These are phyloP conservation scores for Drosophila lutescens DNA, from an alignment of 2,888 invertebrate genomes.

Conservation along the genomic window DNA sequence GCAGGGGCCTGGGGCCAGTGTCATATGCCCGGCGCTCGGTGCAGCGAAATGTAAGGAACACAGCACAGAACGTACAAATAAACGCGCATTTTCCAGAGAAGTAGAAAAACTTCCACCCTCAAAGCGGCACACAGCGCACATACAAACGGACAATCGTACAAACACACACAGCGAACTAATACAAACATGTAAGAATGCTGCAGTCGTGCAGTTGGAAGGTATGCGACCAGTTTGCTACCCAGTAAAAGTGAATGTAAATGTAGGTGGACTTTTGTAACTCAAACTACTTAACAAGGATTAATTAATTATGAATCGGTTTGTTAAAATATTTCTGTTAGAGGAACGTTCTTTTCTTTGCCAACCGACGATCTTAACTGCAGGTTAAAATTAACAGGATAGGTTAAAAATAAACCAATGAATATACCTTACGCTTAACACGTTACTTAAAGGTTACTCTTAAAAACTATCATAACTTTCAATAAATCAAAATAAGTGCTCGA, in stretches of 20 bases:
- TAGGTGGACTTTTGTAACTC: too few species aligned
- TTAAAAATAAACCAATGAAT: too few species aligned
- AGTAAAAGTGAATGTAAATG: background rate
- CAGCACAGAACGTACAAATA: conserved; percentile 60
- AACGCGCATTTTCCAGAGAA: conserved; percentile 80
- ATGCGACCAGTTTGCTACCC: conserved; percentile 23
- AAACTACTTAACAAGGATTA: too few species aligned
- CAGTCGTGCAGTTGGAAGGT: conserved; percentile 18
- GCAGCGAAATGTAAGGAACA: conserved; percentile 59
- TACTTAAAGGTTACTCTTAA: too few species aligned
- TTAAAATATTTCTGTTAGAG: too few species aligned
- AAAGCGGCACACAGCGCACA: conserved; percentile 62
- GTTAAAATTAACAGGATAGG: too few species aligned
- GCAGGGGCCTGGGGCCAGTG: conserved; percentile 39
- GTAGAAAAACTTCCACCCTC: conserved; percentile 79
- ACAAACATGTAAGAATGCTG: conserved; percentile 49
- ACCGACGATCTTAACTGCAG: too few species aligned
- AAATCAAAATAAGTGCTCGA: too few species aligned
- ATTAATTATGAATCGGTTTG: too few species aligned
- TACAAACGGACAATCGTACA: conserved; percentile 38
- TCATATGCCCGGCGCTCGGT: conserved; percentile 63
- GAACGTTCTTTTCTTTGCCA: too few species aligned
- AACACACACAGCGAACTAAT: conserved; percentile 42
- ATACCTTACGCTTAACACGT: too few species aligned
- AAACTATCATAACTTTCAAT: too few species aligned